A percentile compares a stretch with the other conserved stretches of the same genome.
phyloP scores from a whole-genome alignment of 2,113 vertebrate genomes.

The Amblyornis subalaris region DNA sequence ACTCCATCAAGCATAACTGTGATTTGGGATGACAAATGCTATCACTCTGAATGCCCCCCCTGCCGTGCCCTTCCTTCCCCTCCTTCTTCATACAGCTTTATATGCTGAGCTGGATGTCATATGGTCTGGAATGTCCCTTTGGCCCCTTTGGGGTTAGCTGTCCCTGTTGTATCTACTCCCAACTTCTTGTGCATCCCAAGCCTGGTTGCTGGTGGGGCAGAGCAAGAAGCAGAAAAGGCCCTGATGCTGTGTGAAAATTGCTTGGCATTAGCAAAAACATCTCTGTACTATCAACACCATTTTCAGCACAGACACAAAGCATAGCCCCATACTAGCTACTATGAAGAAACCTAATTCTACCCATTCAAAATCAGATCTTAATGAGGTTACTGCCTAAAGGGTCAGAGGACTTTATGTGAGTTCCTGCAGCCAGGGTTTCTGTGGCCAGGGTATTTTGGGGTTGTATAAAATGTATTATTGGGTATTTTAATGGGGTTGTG shows the following conservation, averaged over 20 bases:
- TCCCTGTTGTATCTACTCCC: not conserved
- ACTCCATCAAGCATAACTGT: not conserved
- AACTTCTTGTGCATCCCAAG: not conserved
- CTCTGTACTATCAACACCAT: not conserved
- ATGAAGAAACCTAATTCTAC: not conserved
- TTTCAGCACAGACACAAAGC: not conserved
- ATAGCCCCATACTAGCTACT: not conserved
- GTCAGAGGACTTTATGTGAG: not conserved
- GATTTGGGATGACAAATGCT: not conserved
- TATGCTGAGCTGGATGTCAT: not conserved
- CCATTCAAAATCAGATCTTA: not conserved
- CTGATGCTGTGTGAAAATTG: not conserved
- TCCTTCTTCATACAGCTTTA: not conserved
- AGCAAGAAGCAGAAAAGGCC: not conserved
- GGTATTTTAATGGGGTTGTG: not conserved
- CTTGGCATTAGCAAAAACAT: not conserved
- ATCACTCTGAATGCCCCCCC: not conserved
- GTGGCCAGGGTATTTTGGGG: not conserved
- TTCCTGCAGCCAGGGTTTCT: not conserved
- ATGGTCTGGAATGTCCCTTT: not conserved
- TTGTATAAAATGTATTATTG: not conserved
- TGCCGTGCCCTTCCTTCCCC: not conserved
- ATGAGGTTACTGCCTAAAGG: not conserved
- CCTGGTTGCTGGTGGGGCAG: not conserved
- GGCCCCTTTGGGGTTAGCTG: not conserved